Conservation (phyloP, 2,797 vertebrate species). For the Chelonia mydas region DNA sequence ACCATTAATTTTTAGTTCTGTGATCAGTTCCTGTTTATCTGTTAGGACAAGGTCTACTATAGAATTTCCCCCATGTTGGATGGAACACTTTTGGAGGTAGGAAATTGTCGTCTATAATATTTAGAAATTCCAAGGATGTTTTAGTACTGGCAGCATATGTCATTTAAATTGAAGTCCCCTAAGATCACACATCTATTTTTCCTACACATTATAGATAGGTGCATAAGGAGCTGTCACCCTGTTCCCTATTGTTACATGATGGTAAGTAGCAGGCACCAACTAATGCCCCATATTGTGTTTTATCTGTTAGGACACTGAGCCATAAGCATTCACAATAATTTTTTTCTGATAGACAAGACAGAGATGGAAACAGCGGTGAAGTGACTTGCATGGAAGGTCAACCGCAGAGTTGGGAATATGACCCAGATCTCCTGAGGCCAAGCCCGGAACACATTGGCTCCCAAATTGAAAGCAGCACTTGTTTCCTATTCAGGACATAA, state of each 20-base stretch:
- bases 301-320: neutral
- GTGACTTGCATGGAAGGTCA: neutral
- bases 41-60: neutral
- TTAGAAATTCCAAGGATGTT: neutral
- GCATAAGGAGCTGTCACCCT: neutral
- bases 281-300: neutral
- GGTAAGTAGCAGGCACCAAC: neutral
- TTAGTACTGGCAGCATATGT: neutral
- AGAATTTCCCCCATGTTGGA: neutral
- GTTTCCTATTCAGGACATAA: no score
- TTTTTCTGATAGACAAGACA: neutral
- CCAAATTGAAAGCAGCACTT: no score
- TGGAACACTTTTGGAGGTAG: neutral
- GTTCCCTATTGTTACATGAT: neutral
- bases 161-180: neutral
- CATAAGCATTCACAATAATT: neutral
- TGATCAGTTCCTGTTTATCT: neutral
- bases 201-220: neutral
- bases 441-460: neutral
- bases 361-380: neutral
- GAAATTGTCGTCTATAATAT: neutral
- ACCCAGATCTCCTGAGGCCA: neutral
- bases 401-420: no score
- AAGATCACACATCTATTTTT: neutral
- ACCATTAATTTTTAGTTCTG: neutral